Evolutionary conservation across 2,888 invertebrate species (phyloP).

Genomic region (Pseudolycoriella hygida): DNA sequence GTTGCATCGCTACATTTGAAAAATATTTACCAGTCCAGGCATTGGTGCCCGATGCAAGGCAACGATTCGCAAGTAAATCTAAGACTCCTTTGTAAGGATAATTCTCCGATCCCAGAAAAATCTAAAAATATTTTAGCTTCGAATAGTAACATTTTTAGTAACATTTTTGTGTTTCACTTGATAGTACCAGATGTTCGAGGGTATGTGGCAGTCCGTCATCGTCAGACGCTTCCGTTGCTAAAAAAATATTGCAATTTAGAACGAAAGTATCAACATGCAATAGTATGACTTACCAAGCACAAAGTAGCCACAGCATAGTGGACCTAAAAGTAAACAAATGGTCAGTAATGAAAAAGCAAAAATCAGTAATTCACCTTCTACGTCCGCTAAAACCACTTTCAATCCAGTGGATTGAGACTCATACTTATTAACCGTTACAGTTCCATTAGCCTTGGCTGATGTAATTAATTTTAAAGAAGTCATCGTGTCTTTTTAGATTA

Average conservation of each 20-base stretch:
- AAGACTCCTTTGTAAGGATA: slow-evolving; percentile 82
- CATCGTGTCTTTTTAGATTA: no score
- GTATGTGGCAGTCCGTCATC: slow-evolving; percentile 89
- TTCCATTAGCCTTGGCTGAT: slow-evolving; percentile 46
- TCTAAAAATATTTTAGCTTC: no score
- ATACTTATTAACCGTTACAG: slow-evolving; percentile 65
- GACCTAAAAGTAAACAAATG: slow-evolving; percentile 19
- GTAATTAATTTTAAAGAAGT: slow-evolving; percentile 11
- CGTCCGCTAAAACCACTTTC: slow-evolving; percentile 65
- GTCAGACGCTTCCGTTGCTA: slow-evolving; percentile 80
- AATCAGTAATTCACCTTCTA: no score
- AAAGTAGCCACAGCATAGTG: slow-evolving; percentile 77
- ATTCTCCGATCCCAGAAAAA: slow-evolving; percentile 77
- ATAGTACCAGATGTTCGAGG: slow-evolving; percentile 81
- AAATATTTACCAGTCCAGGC: slow-evolving; percentile 49
- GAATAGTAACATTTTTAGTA: no score
- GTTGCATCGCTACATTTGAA: slow-evolving; percentile 17
- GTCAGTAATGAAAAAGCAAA: no score
- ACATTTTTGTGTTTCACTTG: no score
- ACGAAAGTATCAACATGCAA: no score
- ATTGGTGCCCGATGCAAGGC: slow-evolving; percentile 81
- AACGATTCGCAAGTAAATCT: slow-evolving; percentile 75
- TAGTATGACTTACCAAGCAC: slow-evolving; percentile 45
- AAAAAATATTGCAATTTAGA: slow-evolving; percentile 11
- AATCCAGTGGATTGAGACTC: slow-evolving; percentile 62